Evolutionary conservation across 2,113 vertebrate genomes (phyloP), one percentile per base, ranked within the genome.

Genomic region (Bombycilla garrulus): DNA sequence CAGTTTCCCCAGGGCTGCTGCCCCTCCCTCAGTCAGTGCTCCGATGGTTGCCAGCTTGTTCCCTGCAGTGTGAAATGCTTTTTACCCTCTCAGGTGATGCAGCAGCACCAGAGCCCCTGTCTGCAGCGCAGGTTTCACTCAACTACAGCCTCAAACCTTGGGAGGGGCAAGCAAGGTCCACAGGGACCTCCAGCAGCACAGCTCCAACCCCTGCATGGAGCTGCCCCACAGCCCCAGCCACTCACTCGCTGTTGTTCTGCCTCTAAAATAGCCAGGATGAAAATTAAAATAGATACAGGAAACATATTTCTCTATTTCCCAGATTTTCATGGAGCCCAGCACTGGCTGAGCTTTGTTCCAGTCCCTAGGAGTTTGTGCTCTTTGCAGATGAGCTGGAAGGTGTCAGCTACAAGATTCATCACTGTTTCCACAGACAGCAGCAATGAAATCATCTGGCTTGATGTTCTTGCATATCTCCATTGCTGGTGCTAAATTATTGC

Each of bases 11-110:
- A 17, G 36, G 90, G 22, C 53, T 36, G 4, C 28, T 73, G 42
- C 20, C 22, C 48, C 51, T 57, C 7, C n/a, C 48, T 44, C 88
- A 11, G 33, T 19, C 33, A 8, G 26, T 14, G 29, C 9, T 45
- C 45, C 19, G 10, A 4, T 12, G 57, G 31, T 8, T 24, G 65
- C 57, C 61, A 76, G 33, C 35, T 74, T 1, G 4, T 23, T 61
- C 50, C 31, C 29, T 10, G 7, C 50, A 7, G 15, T 11, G 18
- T 31, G 13, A 29, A 8, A 17, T 6, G 21, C 23, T 33, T 61
- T 28, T 2, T 1, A 5, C 36, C 18, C 1, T 11, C 16, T 10
- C n/a, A n/a, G 47, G 2, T 31, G 21, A 6, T 17, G 14, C 8
- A 45, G 58, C 69, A 51, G 62, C 53, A 15, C 17, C 6, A 31